Evolutionary conservation across 1,140 invertebrate species (phyloP), one percentile per base, ranked within the genome.

Genomic region (Drosophila saltans): DNA sequence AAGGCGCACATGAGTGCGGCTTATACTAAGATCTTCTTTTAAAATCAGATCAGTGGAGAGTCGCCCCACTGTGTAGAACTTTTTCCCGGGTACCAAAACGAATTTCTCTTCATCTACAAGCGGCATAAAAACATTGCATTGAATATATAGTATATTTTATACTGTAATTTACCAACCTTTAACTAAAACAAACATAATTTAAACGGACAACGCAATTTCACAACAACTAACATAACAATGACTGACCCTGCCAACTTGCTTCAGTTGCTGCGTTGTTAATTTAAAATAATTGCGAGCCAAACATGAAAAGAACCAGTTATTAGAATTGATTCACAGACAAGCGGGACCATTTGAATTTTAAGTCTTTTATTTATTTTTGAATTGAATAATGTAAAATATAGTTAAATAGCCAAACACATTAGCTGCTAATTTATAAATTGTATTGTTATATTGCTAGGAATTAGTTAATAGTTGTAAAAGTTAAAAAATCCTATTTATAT

Each of bases 1-100:
- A 11, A 94, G 59, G 3, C 78, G 86, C 2, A 93, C 94, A 93
- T 94, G 94, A 72, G 93, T 93, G 66, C 94, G 93, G 75, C 94
- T 94, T 16, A 94, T 92, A 39, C 94, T 94, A n/a, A 93, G 84
- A 70, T 94, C 94, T 55, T 93, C 92, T 3, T 90, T 69, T 21
- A 94, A 84, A 7, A 93, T 90, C 74, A 94, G 91, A 75, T 93
- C 93, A 0, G 89, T 83, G 3, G 69, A 72, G 16, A 74, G 40
- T 5, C 91, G 89, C 6, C 91, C 91, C 1, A 92, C 71, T 10
- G 81, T 80, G 45, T 91, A 91, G 2, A 68, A n/a, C 0, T 11
- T 1, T 56, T 88, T 90, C 1, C 0, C 33, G 0, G 88, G 80
- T 5, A 81, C 24, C 40, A 90, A 68, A 1, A 89, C 60, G 16